These are phyloP conservation scores for Corvus hawaiiensis DNA, from an alignment of 2,113 vertebrate species.

Conservation along the genomic window DNA sequence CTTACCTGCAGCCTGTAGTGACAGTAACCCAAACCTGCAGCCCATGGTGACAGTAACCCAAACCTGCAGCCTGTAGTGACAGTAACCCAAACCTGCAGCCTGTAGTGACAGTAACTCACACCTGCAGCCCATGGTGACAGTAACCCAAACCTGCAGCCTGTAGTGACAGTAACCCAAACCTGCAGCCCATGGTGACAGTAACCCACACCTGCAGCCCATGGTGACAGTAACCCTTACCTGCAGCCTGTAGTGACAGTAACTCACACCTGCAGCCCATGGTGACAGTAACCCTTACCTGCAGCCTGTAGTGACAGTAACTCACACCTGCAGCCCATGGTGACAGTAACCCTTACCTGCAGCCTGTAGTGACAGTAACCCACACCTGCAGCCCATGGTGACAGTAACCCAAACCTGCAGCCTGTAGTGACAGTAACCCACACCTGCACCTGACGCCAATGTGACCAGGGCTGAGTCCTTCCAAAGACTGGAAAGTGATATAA, in stretches of 20 bases:
- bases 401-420: background rate
- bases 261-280: background rate
- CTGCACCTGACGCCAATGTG: rapidly evolving
- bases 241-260: background rate
- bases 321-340: background rate
- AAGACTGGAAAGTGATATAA: background rate
- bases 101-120: background rate
- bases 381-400: background rate
- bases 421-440: background rate
- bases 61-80: no score
- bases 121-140: no score
- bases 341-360: background rate
- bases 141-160: background rate
- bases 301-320: background rate
- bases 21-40: no score
- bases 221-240: background rate
- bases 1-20: no score
- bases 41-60: no score
- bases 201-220: background rate
- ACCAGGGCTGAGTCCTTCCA: background rate
- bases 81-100: no score
- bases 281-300: background rate
- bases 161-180: background rate
- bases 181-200: background rate
- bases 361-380: background rate